These are phyloP conservation scores for Pemphigus obesinymphae DNA, from an alignment of 1,140 invertebrate species.

Conservation along the genomic window DNA sequence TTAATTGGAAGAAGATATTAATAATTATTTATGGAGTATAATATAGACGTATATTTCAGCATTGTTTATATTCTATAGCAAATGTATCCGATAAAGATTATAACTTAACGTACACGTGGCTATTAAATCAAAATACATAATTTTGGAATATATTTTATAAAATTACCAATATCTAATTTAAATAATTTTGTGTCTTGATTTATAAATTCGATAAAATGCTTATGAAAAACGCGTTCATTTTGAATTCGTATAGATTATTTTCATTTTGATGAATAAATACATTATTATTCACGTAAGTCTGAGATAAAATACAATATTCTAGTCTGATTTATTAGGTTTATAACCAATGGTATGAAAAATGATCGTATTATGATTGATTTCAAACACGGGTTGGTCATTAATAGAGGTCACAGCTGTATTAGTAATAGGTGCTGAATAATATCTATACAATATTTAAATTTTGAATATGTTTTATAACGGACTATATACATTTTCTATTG, in stretches of 20 bases:
- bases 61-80: too few species aligned
- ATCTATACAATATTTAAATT: constrained; percentile 12
- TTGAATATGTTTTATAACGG: background rate
- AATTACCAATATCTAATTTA: background rate
- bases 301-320: background rate
- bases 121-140: too few species aligned
- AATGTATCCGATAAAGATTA: too few species aligned
- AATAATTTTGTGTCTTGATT: constrained; percentile 1
- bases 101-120: too few species aligned
- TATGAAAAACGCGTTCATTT: background rate
- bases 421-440: background rate
- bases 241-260: background rate
- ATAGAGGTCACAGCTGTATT: constrained; percentile 28
- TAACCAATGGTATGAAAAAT: background rate
- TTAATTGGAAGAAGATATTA: too few species aligned
- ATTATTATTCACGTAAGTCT: background rate
- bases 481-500: background rate
- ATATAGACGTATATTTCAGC: too few species aligned
- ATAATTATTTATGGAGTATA: too few species aligned
- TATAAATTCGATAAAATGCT: background rate
- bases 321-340: background rate
- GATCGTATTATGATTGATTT: background rate
- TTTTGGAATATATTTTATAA: background rate
- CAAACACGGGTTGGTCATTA: background rate
- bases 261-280: background rate